Conservation (phyloP, 2,797 vertebrate species). For the Columba guinea region DNA sequence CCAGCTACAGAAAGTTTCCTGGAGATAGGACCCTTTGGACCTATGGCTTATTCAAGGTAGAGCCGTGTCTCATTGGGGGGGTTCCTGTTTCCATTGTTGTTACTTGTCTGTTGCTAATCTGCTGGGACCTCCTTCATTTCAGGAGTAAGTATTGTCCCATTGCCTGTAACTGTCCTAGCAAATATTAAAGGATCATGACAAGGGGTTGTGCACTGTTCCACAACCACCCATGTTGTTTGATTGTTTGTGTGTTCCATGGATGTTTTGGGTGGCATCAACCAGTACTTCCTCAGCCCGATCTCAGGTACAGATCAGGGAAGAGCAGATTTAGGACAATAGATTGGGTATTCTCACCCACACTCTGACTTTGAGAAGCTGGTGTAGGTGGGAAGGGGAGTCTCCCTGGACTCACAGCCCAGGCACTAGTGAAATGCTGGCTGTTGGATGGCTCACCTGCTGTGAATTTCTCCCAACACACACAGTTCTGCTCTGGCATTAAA, state of each 20-base stretch:
- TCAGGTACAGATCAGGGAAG: background rate
- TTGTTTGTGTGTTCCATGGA: background rate
- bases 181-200: background rate
- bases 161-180: background rate
- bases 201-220: background rate
- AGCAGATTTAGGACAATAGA: background rate
- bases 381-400: background rate
- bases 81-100: background rate
- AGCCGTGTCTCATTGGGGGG: background rate
- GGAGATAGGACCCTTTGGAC: background rate
- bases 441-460: background rate
- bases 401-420: background rate
- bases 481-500: background rate
- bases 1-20: background rate
- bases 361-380: background rate
- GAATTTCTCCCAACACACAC: background rate
- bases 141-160: background rate
- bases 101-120: background rate
- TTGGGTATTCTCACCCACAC: background rate
- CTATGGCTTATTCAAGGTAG: background rate
- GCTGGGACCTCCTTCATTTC: background rate
- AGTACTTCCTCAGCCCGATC: background rate
- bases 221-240: accelerated
- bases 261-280: background rate
- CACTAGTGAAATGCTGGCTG: background rate